A percentile compares a stretch with the other conserved stretches of the same genome.
These are phyloP conservation scores for Leptocoma aspasia DNA, from an alignment of 2,113 vertebrate species.

Conservation along the genomic window DNA sequence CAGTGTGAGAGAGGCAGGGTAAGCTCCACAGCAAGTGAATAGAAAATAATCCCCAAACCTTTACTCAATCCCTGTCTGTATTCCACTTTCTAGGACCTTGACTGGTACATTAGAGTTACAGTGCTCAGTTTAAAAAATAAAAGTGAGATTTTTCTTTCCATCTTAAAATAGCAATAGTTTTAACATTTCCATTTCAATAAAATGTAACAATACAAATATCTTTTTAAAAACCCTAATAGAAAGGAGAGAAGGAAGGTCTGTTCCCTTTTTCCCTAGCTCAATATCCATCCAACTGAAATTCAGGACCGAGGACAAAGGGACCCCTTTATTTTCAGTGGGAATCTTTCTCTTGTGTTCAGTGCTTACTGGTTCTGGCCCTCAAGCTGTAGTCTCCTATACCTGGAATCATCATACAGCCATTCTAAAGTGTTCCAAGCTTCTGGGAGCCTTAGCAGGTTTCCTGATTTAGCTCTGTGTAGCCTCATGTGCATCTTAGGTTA, in stretches of 20 bases:
- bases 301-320: rapidly evolving
- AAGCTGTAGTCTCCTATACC: background rate
- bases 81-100: background rate
- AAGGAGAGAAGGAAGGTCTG: background rate
- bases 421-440: background rate
- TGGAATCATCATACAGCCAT: background rate
- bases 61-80: background rate
- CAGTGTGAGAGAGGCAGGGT: background rate
- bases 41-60: background rate
- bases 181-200: background rate
- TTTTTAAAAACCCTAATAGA: background rate
- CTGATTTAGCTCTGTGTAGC: background rate
- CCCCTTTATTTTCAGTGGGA: background rate
- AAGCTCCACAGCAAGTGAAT: background rate
- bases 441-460: background rate
- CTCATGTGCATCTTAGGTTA: rapidly evolving
- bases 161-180: background rate
- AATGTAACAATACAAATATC: background rate
- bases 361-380: background rate
- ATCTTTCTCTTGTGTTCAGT: background rate
- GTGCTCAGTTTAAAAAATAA: rapidly evolving
- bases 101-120: background rate
- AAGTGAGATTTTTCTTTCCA: background rate
- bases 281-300: background rate
- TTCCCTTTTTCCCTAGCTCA: background rate